Evolutionary conservation across 1,140 invertebrate species (phyloP), one percentile per base, ranked within the genome.

Genomic region (Lordiphosa mommai): DNA sequence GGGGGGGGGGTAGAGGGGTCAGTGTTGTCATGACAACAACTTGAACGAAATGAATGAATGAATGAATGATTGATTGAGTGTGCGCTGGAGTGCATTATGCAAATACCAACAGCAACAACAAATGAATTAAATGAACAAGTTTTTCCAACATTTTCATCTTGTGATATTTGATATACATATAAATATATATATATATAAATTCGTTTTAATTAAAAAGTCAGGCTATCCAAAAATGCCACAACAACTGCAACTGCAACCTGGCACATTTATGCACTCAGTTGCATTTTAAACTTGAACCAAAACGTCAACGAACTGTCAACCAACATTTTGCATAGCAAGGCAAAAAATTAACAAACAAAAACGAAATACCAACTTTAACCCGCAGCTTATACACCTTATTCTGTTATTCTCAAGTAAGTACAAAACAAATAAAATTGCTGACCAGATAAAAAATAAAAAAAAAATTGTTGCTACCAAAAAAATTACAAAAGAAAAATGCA

Each of bases 381-480:
- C 36, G 40, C 17, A 8, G 68, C 8, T 48, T 30, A 32, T 10
- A 29, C 4, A 47, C n/a, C 47, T 29, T 32, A 47, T 57, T 38
- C 30, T 27, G 3, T 23, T 9, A 50, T n/a, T n/a, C 41, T 37
- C 71, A 79, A 63, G 74, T 80, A 80, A 80, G 74, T 76, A 76
- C 4, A 47, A 32, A 30, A 60, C 36, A 58, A 37, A 9, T 30
- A 65, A 57, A 48, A 29, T 10, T n/a, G 46, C 65, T 51, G 59
- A 57, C 10, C 13, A 60, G 57, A 60, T 79, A 57, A 29, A 80
- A 71, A 79, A 74, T 72, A 82, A 57, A 29, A 80, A 71, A 79
- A 74, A 77, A 82, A 70, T 82, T 70, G 44, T 61, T 41, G 76
- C 76, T 74, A 82, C 65, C 76, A 79, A 67, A 37, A 13, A 53